phyloP scores from a whole-genome alignment of 2,113 vertebrate species.

The Ramphastos sulfuratus region DNA sequence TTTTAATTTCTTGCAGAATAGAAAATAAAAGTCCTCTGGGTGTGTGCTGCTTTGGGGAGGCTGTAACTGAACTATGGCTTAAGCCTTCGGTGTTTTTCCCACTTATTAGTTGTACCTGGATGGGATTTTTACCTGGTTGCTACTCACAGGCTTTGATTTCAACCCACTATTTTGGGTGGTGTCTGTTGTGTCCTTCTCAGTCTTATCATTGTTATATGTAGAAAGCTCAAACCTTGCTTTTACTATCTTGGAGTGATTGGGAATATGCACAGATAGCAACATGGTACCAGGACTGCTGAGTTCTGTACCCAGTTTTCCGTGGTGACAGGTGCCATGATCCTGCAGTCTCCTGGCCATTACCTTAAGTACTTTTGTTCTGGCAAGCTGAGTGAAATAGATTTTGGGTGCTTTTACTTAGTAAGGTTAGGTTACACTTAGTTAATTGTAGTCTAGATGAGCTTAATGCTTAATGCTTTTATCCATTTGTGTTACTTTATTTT shows the following conservation, averaged over 20 bases:
- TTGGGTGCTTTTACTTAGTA: neutral
- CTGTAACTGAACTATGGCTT: neutral
- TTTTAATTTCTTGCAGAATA: neutral
- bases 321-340: neutral
- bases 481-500: neutral
- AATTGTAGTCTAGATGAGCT: neutral
- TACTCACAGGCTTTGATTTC: neutral
- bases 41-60: neutral
- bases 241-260: neutral
- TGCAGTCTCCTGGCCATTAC: neutral
- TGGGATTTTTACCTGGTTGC: neutral
- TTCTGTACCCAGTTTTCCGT: neutral
- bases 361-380: neutral
- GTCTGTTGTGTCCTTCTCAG: accelerated
- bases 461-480: neutral
- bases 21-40: neutral
- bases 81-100: neutral
- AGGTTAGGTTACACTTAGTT: neutral
- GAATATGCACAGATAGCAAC: no score
- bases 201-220: neutral
- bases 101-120: neutral
- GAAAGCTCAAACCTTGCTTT: neutral
- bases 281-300: neutral
- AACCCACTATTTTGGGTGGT: neutral
- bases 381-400: neutral